phyloP scores from a whole-genome alignment of 1,140 invertebrate genomes.

The Paraescarpia echinospica region DNA sequence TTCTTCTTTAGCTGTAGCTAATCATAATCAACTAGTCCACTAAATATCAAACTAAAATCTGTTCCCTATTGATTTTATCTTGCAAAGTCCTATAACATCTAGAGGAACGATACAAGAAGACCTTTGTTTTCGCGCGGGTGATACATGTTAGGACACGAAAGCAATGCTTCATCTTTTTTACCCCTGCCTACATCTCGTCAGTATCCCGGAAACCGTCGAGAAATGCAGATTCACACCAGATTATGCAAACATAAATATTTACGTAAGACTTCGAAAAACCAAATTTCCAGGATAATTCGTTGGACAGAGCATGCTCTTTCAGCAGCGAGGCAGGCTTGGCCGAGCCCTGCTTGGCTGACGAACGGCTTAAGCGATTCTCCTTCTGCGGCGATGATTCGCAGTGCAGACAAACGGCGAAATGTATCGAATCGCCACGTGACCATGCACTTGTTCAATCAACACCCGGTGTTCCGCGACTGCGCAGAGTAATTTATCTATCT shows the following conservation, averaged over 20 bases:
- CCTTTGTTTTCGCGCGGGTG: not conserved
- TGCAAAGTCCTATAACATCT: not conserved
- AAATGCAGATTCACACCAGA: not conserved
- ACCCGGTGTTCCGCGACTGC: not conserved
- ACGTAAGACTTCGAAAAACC: not conserved
- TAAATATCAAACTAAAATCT: not conserved
- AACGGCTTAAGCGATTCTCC: not conserved
- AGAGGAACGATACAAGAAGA: not conserved
- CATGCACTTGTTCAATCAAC: not conserved
- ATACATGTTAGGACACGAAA: not conserved
- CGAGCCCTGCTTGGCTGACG: not conserved
- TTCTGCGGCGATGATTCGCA: not conserved
- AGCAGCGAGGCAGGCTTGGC: not conserved
- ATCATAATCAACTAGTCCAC: not conserved
- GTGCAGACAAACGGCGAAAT: not conserved
- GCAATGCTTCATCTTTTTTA: not conserved
- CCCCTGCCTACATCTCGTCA: not conserved
- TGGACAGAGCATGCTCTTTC: not conserved
- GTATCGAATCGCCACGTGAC: slow-evolving; percentile 3
- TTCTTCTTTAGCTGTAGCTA: not conserved
- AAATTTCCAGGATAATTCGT: slow-evolving; percentile 1
- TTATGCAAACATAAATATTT: slow-evolving; percentile 2
- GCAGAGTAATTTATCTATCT: not conserved
- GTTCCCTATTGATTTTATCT: not conserved
- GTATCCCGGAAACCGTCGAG: not conserved